A percentile compares a stretch with the other conserved stretches of the same genome.
These are phyloP conservation scores for Metellina segmentata DNA, from an alignment of 2,888 invertebrate species.

Conservation along the genomic window DNA sequence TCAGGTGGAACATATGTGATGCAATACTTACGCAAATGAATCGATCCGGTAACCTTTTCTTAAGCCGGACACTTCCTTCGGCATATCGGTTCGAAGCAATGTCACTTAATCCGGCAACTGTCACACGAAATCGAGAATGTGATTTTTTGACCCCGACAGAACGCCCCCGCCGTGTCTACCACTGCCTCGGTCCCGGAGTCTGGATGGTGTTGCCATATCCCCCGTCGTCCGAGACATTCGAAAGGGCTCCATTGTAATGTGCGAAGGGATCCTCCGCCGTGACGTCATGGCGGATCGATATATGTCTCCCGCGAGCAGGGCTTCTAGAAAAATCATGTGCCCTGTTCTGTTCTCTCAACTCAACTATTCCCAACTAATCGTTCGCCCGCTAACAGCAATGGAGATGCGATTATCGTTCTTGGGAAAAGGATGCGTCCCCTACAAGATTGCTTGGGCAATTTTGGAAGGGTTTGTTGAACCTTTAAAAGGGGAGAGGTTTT, in stretches of 20 bases:
- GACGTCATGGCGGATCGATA: constrained; percentile 30
- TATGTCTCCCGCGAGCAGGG: background rate
- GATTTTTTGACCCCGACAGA: background rate
- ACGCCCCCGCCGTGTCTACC: background rate
- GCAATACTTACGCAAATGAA: constrained; percentile 35
- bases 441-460: background rate
- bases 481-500: background rate
- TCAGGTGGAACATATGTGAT: constrained; percentile 5
- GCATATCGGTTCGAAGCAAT: background rate
- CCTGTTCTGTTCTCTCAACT: background rate
- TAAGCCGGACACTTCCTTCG: background rate
- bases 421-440: background rate
- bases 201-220: constrained; percentile 33
- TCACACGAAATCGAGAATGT: background rate
- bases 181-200: constrained; percentile 15
- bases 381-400: background rate
- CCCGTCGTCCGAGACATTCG: background rate
- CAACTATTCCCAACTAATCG: background rate
- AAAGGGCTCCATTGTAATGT: background rate
- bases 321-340: constrained; percentile 46
- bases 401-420: background rate
- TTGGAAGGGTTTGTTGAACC: background rate
- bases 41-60: constrained; percentile 16
- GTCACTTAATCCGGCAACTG: background rate
- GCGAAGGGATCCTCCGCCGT: background rate